Percentiles rank a stretch among this genome's conserved stretches.
phyloP scores from a whole-genome alignment of 2,113 vertebrate species.

The Noctilio leporinus region DNA sequence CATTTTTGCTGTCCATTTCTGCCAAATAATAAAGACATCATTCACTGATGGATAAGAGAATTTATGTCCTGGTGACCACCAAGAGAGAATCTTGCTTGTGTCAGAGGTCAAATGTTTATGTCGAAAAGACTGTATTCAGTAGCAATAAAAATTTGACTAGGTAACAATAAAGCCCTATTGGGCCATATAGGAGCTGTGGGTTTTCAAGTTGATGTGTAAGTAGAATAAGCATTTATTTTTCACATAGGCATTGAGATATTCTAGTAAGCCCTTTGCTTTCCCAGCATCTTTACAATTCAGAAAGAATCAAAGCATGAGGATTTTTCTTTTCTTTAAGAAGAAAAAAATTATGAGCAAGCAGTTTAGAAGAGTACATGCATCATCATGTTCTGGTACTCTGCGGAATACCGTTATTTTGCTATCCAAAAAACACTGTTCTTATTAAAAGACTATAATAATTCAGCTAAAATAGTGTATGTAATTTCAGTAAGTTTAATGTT shows the following conservation, averaged over 20 bases:
- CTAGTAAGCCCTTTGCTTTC: constrained; percentile 6
- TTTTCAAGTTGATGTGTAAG: constrained; percentile 42
- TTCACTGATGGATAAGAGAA: constrained; percentile 28
- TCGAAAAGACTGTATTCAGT: constrained; percentile 73
- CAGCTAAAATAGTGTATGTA: not conserved
- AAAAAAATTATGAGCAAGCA: constrained; percentile 65
- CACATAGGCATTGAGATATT: constrained; percentile 19
- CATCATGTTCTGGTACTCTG: not conserved
- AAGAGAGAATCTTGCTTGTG: constrained; percentile 63
- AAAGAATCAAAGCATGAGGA: not conserved
- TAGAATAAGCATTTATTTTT: constrained; percentile 71
- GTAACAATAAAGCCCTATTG: constrained; percentile 53
- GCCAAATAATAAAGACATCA: constrained; percentile 25
- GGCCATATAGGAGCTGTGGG: constrained; percentile 4
- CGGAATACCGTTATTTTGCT: not conserved
- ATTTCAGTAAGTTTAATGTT: not conserved
- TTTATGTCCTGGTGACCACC: constrained; percentile 63
- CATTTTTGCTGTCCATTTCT: constrained; percentile 2
- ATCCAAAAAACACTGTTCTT: constrained; percentile 46
- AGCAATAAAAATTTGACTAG: constrained; percentile 68
- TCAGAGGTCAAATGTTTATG: constrained; percentile 70
- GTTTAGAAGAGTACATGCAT: constrained; percentile 65
- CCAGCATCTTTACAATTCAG: constrained; percentile 14
- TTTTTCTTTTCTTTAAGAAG: constrained; percentile 54
- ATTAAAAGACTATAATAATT: constrained; percentile 45